These are phyloP conservation scores for Agrypnus murinus DNA, from an alignment of 2,888 invertebrate genomes.

Conservation along the genomic window DNA sequence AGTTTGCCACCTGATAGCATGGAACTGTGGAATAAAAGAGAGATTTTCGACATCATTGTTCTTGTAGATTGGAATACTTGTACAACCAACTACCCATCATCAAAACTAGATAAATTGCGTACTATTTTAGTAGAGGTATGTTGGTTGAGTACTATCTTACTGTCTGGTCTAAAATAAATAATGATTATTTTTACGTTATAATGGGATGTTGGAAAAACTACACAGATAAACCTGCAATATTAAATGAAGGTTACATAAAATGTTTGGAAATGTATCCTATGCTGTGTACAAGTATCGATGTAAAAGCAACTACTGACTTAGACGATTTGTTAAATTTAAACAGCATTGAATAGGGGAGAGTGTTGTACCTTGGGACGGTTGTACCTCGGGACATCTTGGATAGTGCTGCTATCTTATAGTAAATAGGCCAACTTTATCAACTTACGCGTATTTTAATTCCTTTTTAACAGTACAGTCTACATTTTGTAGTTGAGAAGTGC, in stretches of 20 bases:
- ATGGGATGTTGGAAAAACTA: conserved; percentile 87
- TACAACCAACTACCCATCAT: conserved; percentile 73
- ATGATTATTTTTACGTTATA: conserved; percentile 67
- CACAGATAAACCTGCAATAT: conserved; percentile 80
- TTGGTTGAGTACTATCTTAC: too few species aligned
- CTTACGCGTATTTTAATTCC: too few species aligned
- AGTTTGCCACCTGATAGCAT: conserved; percentile 74
- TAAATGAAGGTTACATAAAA: conserved; percentile 89
- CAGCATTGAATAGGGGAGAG: conserved; percentile 78
- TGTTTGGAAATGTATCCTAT: conserved; percentile 88
- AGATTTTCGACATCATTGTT: conserved; percentile 80
- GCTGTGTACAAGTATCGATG: conserved; percentile 82
- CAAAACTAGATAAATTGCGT: conserved; percentile 74
- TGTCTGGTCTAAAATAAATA: too few species aligned
- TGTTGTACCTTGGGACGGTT: too few species aligned
- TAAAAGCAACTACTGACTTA: conserved; percentile 67
- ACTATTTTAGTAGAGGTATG: conserved; percentile 74
- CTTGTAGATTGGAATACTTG: conserved; percentile 83
- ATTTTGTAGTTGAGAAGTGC: too few species aligned
- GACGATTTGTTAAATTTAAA: conserved; percentile 76
- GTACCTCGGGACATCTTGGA: too few species aligned
- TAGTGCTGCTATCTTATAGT: too few species aligned
- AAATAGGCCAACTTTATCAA: too few species aligned
- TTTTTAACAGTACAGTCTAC: too few species aligned
- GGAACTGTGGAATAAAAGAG: conserved; percentile 79